Evolutionary conservation across 2,797 vertebrate species (phyloP).

Genomic region (Cyprinella venusta): DNA sequence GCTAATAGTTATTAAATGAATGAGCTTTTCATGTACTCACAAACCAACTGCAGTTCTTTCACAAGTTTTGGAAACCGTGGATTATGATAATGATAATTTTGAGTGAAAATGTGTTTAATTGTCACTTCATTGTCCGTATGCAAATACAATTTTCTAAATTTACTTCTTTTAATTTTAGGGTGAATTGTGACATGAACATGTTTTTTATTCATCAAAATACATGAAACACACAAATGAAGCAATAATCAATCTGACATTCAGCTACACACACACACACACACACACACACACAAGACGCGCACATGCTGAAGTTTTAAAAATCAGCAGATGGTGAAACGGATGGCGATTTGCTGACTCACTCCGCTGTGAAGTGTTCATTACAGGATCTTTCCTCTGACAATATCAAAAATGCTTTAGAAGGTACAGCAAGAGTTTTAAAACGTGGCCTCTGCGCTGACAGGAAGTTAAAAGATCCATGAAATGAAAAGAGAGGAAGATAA

Average conservation of each 20-base stretch:
- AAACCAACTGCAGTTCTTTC: not conserved
- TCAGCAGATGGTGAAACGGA: conserved; percentile 53
- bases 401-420: conserved; percentile 48
- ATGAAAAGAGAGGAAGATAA: conserved; percentile 32
- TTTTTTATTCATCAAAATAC: not conserved
- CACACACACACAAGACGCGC: not conserved
- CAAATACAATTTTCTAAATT: not conserved
- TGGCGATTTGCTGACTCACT: conserved; percentile 56
- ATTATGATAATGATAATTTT: not conserved
- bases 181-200: not conserved
- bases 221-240: not conserved
- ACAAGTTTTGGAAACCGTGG: not conserved
- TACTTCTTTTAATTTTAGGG: not conserved
- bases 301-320: conserved; percentile 44
- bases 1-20: not conserved
- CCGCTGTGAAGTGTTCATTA: conserved; percentile 42
- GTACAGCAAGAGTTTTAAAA: conserved; percentile 33
- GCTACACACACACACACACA: conserved; percentile 2
- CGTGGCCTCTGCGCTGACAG: conserved; percentile 11
- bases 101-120: not conserved
- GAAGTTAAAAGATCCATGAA: conserved; percentile 42
- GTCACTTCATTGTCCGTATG: not conserved
- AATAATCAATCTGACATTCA: not conserved
- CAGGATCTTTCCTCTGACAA: conserved; percentile 46
- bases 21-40: not conserved